Evolutionary conservation across 2,888 invertebrate genomes (phyloP), one percentile per base, ranked within the genome.

Genomic region (Agrenia bidenticulata): DNA sequence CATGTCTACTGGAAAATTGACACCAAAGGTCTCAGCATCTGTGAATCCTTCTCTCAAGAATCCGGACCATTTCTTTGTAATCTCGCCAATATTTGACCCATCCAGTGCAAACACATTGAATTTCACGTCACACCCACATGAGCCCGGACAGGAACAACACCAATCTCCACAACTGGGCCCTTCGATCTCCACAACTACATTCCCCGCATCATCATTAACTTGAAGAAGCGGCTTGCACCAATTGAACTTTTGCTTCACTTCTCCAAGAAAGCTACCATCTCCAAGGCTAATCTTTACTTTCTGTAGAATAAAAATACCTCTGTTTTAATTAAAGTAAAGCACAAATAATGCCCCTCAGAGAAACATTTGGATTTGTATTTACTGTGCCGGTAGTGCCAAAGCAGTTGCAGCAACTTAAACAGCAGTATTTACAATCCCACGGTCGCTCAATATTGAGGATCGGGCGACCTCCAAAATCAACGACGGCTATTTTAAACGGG

Each of bases 1-100:
- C 21, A 57, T 5, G 19, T 57, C 56, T 11, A 13, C 2, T 21
- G 56, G 56, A 57, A 57, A 57, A 21, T 41, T 57, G 39, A 57
- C 56, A 15, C 56, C 56, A 23, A 57, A 57, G 21, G 39, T 57
- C 5, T 57, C 56, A 7, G 56, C 39, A 41, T 57, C 56, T 17
- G 56, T 57, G 13, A 57, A 21, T 41, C 37, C 37, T 41, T 57
- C 56, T 11, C 11, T n/a, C n/a, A 57, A 23, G 15, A 57, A 57
- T 39, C 56, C 56, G 19, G 56, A 57, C 56, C 56, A 57, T 23
- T 57, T 57, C 41, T 57, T 57, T 23, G 56, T 57, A 17, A 57
- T 57, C 19, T 37, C 56, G 15, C 56, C 56, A 21, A 57, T 41
- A 2, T 39, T 39, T 17, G 17, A 9, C 17, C 56, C 56, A 41